A percentile compares a stretch with the other conserved stretches of the same genome.
These are phyloP conservation scores for Coenobita brevimanus DNA, from an alignment of 1,140 invertebrate genomes.

Conservation along the genomic window DNA sequence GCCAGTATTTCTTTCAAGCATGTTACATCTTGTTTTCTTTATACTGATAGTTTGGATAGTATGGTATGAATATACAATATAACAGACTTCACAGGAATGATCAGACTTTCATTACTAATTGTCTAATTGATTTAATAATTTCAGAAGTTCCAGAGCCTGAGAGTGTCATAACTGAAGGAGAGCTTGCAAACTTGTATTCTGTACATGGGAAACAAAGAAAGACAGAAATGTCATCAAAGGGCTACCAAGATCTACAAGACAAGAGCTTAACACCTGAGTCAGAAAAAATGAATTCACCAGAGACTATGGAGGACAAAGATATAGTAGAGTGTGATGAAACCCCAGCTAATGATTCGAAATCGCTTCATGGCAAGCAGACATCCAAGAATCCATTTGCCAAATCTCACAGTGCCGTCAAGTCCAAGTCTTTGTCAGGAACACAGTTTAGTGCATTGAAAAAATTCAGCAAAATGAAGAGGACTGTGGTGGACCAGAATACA, in stretches of 20 bases:
- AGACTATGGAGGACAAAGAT: neutral
- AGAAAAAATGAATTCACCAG: neutral
- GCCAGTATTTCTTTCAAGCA: no score
- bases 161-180: slow-evolving; percentile 25
- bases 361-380: neutral
- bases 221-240: slow-evolving; percentile 11
- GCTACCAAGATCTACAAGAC: neutral
- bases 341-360: neutral
- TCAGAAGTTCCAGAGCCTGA: slow-evolving; percentile 9
- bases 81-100: no score
- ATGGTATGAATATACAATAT: no score
- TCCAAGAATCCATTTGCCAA: slow-evolving; percentile 49
- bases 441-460: slow-evolving; percentile 41
- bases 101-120: no score
- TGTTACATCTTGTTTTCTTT: no score
- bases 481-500: slow-evolving; percentile 21
- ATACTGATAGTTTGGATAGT: neutral
- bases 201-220: slow-evolving; percentile 17
- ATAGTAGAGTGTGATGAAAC: neutral
- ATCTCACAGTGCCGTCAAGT: neutral
- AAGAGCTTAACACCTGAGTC: neutral
- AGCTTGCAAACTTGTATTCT: slow-evolving; percentile 24
- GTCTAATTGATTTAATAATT: neutral
- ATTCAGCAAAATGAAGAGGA: slow-evolving; percentile 45
- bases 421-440: neutral